Conservation (phyloP, 2,888 invertebrate genomes). For the Deroplatys truncata region DNA sequence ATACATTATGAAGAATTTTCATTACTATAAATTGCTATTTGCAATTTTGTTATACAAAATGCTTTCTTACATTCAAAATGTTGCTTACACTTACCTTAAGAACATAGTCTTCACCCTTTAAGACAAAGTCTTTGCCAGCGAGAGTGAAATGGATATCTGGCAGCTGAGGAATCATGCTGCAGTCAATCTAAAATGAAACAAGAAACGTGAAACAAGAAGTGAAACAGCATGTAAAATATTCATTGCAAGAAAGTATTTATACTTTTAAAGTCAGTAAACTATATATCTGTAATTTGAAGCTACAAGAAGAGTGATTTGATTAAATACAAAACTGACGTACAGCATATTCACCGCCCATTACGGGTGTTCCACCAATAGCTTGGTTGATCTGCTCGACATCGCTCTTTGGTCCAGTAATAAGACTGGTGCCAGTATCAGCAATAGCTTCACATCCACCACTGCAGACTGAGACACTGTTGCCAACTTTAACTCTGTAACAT, state of each 20-base stretch:
- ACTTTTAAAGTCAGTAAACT: too few species aligned
- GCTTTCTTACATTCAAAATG: too few species aligned
- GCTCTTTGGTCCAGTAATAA: slow-evolving; percentile 84
- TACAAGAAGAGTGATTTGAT: too few species aligned
- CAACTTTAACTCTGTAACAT: slow-evolving; percentile 49
- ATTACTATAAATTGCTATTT: too few species aligned
- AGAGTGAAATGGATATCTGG: slow-evolving; percentile 77
- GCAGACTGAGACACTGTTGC: slow-evolving; percentile 57
- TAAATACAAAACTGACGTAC: not conserved
- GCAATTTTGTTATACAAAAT: too few species aligned
- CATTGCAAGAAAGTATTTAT: too few species aligned
- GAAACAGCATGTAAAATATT: too few species aligned
- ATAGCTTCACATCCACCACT: slow-evolving; percentile 85
- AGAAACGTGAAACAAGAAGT: too few species aligned
- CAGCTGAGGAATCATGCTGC: slow-evolving; percentile 69
- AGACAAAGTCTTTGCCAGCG: slow-evolving; percentile 68
- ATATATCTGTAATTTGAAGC: too few species aligned
- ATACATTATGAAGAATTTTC: too few species aligned
- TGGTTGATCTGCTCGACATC: slow-evolving; percentile 80
- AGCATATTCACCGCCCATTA: slow-evolving; percentile 76
- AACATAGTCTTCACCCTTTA: slow-evolving; percentile 83
- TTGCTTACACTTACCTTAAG: slow-evolving; percentile 59
- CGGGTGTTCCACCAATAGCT: slow-evolving; percentile 75
- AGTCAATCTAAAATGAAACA: slow-evolving; percentile 57
- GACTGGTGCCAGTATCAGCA: slow-evolving; percentile 94